Evolutionary conservation across 2,113 vertebrate species (phyloP), one percentile per base, ranked within the genome.

Genomic region (Microcebus murinus): DNA sequence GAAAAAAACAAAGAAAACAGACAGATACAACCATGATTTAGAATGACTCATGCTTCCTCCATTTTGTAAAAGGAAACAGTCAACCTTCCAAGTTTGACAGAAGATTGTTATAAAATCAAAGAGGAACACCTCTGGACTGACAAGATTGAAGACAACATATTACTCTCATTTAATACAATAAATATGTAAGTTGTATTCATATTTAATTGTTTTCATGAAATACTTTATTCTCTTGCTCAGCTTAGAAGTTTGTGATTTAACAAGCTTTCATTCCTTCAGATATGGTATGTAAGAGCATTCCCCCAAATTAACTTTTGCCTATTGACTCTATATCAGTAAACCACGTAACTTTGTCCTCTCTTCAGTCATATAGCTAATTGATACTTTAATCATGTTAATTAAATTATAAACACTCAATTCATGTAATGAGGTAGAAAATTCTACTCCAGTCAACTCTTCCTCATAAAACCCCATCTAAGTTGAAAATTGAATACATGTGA

Each of bases 321-420:
- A 20, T 18, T 81, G 45, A 65, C 68, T 81, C 65, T 65, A 2
- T 88, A 57, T 73, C 70, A 92, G 29, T 63, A 94, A 94, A 91
- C 1, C n/a, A 90, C 21, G 0, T 12, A 71, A 87, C 59, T 85
- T 95, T 86, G 14, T 82, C 94, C 73, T 94, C 67, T 67, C 65
- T 82, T 84, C 55, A 96, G 17, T 73, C 36, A 83, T 71, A n/a
- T 25, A 55, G 6, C 14, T 87, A 92, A 89, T 18, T 92, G 63
- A 91, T 92, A 68, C 8, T 67, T 96, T 80, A 93, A 91, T 93
- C 50, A 95, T 94, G 85, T 94, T 59, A 94, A 93, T n/a, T 94
- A 31, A 80, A 59, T 88, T 92, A 77, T 94, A 39, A 88, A 65
- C 34, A 94, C n/a, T 88, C 45, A 80, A 68, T 80, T 90, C 84